Conservation (phyloP, 2,888 invertebrate species). For the Mycalesis mineus region DNA sequence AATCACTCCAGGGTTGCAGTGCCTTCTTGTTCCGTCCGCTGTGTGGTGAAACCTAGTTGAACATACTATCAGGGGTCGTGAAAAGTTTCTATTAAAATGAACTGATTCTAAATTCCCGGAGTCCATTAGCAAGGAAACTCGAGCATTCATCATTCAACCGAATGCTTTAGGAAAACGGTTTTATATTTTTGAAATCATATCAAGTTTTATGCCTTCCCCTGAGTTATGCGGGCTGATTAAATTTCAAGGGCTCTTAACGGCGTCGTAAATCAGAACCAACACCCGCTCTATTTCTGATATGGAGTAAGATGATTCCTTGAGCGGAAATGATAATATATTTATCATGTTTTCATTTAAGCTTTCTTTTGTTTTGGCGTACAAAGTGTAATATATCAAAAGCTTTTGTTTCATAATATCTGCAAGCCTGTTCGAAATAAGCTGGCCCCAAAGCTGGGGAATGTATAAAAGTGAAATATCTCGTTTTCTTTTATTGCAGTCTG, state of each 20-base stretch:
- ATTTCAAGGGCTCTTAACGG: slow-evolving; percentile 31
- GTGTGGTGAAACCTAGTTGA: background rate
- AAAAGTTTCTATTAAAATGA: background rate
- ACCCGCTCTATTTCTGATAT: slow-evolving; percentile 23
- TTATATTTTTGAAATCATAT: slow-evolving; percentile 25
- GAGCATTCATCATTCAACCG: slow-evolving; percentile 24
- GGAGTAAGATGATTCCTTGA: slow-evolving; percentile 17
- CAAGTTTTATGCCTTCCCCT: slow-evolving; percentile 24
- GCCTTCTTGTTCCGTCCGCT: too few species aligned
- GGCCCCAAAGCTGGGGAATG: too few species aligned
- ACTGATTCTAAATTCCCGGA: background rate
- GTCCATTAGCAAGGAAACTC: background rate
- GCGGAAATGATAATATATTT: slow-evolving; percentile 19
- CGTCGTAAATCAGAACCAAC: slow-evolving; percentile 27
- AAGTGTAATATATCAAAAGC: too few species aligned
- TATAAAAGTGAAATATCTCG: too few species aligned
- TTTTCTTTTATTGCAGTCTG: too few species aligned
- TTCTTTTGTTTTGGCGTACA: background rate
- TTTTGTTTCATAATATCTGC: too few species aligned
- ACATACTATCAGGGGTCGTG: background rate
- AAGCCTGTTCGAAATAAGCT: too few species aligned
- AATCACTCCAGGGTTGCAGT: too few species aligned
- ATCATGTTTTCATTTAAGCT: background rate
- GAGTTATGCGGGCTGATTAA: slow-evolving; percentile 30
- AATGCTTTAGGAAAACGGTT: slow-evolving; percentile 2